Evolutionary conservation across 2,113 vertebrate genomes (phyloP).

Genomic region (Varanus salvator): DNA sequence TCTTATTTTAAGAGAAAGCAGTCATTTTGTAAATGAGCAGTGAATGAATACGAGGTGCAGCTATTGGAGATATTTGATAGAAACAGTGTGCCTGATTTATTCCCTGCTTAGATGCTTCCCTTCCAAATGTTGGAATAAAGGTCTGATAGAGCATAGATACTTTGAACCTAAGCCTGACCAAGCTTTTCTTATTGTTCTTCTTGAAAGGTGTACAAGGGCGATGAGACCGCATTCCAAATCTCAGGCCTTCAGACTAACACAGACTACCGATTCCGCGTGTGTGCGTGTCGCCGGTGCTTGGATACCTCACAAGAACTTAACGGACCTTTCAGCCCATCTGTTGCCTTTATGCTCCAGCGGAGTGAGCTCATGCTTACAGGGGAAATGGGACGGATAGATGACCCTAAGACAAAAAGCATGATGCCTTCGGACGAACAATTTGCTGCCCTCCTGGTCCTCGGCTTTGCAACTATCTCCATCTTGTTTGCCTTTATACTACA

Average conservation of each 20-base stretch:
- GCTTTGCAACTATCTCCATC: constrained; percentile 91
- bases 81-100: background rate
- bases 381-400: constrained; percentile 76
- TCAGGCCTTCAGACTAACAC: constrained; percentile 94
- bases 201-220: constrained; percentile 95
- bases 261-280: constrained; percentile 96
- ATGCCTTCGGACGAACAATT: constrained; percentile 95
- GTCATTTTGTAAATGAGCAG: background rate
- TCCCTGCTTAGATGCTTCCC: background rate
- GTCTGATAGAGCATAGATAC: too few species aligned
- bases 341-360: constrained; percentile 85
- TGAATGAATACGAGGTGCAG: background rate
- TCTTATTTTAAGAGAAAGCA: background rate
- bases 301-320: constrained; percentile 93
- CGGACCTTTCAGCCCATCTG: constrained; percentile 94
- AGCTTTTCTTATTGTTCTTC: background rate
- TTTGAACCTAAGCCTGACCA: background rate
- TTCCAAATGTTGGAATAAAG: background rate
- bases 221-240: constrained; percentile 91
- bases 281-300: constrained; percentile 91
- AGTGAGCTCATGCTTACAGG: constrained; percentile 78
- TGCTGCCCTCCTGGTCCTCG: constrained; percentile 91
- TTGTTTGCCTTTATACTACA: constrained; percentile 97
- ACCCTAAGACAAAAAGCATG: constrained; percentile 81
- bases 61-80: background rate